phyloP scores from a whole-genome alignment of 2,797 vertebrate species.

The Tenualosa ilisha region DNA sequence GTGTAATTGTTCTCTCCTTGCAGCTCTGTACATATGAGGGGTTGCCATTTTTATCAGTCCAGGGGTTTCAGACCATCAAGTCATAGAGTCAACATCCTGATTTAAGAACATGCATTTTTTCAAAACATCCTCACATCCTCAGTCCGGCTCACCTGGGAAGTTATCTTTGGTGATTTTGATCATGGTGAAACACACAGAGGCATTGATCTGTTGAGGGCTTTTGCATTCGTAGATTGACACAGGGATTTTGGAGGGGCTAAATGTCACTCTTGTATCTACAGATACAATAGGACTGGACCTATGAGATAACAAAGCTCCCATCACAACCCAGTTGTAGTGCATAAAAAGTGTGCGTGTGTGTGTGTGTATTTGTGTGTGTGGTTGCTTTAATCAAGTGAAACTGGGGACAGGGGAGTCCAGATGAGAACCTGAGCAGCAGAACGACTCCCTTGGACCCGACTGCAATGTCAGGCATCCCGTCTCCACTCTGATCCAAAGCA shows the following conservation, averaged over 20 bases:
- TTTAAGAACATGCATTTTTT: too few species aligned
- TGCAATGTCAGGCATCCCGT: too few species aligned
- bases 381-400: background rate
- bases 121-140: background rate
- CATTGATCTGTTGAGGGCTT: background rate
- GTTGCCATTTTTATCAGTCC: background rate
- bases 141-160: background rate
- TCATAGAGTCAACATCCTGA: too few species aligned
- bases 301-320: background rate
- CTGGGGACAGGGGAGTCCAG: background rate
- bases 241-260: slow-evolving; percentile 61
- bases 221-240: slow-evolving; percentile 62
- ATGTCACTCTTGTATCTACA: slow-evolving; percentile 56
- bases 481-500: too few species aligned
- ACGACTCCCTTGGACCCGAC: too few species aligned
- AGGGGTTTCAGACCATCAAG: too few species aligned
- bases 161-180: background rate
- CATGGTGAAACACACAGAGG: slow-evolving; percentile 70
- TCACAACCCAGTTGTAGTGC: background rate
- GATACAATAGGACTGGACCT: slow-evolving; percentile 80
- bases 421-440: slow-evolving; percentile 71
- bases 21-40: background rate
- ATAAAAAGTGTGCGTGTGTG: background rate
- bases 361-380: background rate
- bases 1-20: background rate